Percentiles rank a stretch among this genome's conserved stretches.
Evolutionary conservation across 1,140 invertebrate species (phyloP).

Genomic region (Wasmannia auropunctata): DNA sequence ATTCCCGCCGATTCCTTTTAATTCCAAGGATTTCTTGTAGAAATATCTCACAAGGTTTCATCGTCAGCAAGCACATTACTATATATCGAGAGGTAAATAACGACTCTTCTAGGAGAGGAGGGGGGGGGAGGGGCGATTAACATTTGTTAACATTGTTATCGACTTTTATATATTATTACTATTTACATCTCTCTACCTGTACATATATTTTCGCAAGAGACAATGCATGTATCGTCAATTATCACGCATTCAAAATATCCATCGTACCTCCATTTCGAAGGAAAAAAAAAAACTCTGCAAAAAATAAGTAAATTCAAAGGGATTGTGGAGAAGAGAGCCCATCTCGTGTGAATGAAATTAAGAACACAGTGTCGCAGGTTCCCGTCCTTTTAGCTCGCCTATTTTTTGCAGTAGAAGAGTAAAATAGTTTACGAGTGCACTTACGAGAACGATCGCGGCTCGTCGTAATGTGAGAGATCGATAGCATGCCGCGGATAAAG

Average conservation of each 20-base stretch:
- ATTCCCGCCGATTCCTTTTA: slow-evolving; percentile 35
- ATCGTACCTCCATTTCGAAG: slow-evolving; percentile 38
- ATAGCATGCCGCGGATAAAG: slow-evolving; percentile 34
- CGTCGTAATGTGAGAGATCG: slow-evolving; percentile 44
- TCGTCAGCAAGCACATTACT: neutral
- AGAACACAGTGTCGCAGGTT: slow-evolving; percentile 19
- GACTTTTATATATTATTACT: slow-evolving; percentile 34
- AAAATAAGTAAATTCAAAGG: slow-evolving; percentile 51
- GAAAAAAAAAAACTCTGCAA: slow-evolving; percentile 28
- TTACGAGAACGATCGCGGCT: slow-evolving; percentile 32
- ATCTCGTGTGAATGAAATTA: slow-evolving; percentile 18
- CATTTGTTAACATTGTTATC: slow-evolving; percentile 32
- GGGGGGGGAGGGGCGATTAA: neutral
- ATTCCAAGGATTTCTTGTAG: slow-evolving; percentile 7
- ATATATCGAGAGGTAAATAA: neutral
- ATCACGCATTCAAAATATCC: slow-evolving; percentile 33
- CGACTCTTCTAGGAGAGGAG: neutral
- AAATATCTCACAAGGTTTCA: neutral
- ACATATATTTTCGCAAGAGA: slow-evolving; percentile 31
- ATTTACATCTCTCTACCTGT: neutral
- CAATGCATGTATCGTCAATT: slow-evolving; percentile 60
- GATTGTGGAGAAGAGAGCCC: neutral
- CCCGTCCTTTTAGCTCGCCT: slow-evolving; percentile 45
- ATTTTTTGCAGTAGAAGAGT: slow-evolving; percentile 52
- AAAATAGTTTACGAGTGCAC: slow-evolving; percentile 56